These are phyloP conservation scores for Bubo scandiacus DNA, from an alignment of 2,113 vertebrate species.

Conservation along the genomic window DNA sequence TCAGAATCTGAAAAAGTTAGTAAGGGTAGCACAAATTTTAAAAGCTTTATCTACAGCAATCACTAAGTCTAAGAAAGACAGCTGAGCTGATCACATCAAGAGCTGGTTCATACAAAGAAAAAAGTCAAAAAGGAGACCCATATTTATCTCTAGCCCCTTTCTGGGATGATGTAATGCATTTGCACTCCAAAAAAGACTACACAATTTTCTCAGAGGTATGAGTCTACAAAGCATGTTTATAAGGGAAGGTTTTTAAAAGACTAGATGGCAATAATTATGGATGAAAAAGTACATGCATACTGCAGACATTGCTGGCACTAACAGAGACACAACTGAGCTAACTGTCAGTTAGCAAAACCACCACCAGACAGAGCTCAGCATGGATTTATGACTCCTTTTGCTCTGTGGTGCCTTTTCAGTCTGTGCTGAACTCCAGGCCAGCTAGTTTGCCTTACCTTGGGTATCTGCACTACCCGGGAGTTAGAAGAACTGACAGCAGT, in stretches of 20 bases:
- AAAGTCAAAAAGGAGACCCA: neutral
- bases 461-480: neutral
- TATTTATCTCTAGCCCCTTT: neutral
- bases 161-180: neutral
- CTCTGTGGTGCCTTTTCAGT: neutral
- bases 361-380: neutral
- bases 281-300: neutral
- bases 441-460: neutral
- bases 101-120: neutral
- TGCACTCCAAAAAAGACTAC: neutral
- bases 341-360: neutral
- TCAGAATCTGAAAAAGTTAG: conserved; percentile 81
- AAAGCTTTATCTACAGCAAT: neutral
- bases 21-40: neutral
- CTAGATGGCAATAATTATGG: neutral
- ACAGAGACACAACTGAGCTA: neutral
- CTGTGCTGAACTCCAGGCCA: neutral
- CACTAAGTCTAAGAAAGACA: neutral
- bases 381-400: neutral
- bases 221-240: neutral
- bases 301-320: neutral
- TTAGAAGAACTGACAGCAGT: neutral
- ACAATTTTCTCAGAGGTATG: neutral
- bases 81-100: neutral
- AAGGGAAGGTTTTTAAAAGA: neutral